Evolutionary conservation across 2,797 vertebrate genomes (phyloP).

Genomic region (Tenualosa thibaudeaui): DNA sequence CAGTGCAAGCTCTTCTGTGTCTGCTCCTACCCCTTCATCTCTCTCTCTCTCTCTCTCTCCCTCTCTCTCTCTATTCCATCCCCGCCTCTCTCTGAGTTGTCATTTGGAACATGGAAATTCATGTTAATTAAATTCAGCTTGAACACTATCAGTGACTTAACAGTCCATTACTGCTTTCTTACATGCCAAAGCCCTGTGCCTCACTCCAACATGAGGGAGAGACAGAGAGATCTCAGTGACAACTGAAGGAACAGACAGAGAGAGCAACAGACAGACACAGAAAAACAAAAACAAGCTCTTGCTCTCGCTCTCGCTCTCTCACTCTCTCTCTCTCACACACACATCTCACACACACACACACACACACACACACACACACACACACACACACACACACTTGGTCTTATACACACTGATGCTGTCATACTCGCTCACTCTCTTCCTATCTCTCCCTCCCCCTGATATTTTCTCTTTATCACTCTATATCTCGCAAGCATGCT

Average conservation of each 20-base stretch:
- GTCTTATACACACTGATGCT: not conserved
- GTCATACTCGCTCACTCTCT: not conserved
- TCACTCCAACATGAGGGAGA: not conserved
- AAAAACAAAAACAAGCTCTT: too few relatives aligned
- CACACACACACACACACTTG: not conserved
- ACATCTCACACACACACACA: not conserved
- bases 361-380: not conserved
- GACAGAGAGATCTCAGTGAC: not conserved
- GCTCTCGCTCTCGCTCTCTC: not conserved
- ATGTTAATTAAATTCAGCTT: slow-evolving; percentile 12
- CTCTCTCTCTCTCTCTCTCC: not conserved
- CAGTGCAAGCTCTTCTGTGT: not conserved
- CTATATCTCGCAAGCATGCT: not conserved
- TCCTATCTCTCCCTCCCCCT: not conserved
- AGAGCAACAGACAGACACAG: not conserved
- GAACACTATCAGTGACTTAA: slow-evolving; percentile 16
- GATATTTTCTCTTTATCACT: not conserved
- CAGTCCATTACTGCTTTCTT: not conserved
- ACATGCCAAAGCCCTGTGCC: not conserved
- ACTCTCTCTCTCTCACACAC: not conserved
- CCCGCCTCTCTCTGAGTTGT: not conserved
- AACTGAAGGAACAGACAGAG: not conserved
- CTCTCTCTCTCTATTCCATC: not conserved
- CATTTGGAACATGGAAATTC: not conserved
- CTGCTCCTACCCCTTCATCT: not conserved